Conservation (phyloP, 1,140 invertebrate species). For the Bombus pyrosoma region DNA sequence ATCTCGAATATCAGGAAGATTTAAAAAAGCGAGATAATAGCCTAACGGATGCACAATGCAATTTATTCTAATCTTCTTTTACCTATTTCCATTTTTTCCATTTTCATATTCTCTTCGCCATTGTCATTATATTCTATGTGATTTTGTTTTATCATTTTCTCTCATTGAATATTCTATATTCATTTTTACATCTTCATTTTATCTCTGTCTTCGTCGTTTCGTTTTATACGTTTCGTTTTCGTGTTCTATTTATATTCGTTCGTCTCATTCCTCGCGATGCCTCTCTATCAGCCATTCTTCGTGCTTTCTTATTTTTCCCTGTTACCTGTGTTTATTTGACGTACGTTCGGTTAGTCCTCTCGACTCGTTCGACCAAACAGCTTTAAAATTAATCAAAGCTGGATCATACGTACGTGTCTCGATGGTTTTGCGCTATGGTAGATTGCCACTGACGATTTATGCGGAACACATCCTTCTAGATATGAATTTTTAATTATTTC, state of each 20-base stretch:
- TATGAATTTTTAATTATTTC: too few relatives aligned
- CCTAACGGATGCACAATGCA: background rate
- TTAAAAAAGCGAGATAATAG: background rate
- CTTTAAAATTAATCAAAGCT: too few relatives aligned
- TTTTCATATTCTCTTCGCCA: background rate
- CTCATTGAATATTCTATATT: background rate
- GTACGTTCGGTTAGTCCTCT: too few relatives aligned
- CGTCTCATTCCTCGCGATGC: background rate
- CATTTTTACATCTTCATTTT: background rate
- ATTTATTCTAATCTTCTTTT: slow-evolving; percentile 13
- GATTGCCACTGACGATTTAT: too few relatives aligned
- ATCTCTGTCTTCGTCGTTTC: too few relatives aligned
- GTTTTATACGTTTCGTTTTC: too few relatives aligned
- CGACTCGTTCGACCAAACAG: too few relatives aligned
- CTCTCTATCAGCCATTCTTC: too few relatives aligned
- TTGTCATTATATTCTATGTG: background rate
- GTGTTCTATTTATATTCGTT: background rate
- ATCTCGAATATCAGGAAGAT: background rate
- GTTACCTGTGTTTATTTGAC: too few relatives aligned
- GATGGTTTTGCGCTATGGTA: too few relatives aligned
- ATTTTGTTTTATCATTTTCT: background rate
- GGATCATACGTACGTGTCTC: too few relatives aligned
- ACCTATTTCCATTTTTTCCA: background rate
- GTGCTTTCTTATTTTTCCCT: background rate
- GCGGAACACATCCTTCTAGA: too few relatives aligned